Evolutionary conservation across 2,888 invertebrate genomes (phyloP).

Genomic region (Rhyacophila evoluta): DNA sequence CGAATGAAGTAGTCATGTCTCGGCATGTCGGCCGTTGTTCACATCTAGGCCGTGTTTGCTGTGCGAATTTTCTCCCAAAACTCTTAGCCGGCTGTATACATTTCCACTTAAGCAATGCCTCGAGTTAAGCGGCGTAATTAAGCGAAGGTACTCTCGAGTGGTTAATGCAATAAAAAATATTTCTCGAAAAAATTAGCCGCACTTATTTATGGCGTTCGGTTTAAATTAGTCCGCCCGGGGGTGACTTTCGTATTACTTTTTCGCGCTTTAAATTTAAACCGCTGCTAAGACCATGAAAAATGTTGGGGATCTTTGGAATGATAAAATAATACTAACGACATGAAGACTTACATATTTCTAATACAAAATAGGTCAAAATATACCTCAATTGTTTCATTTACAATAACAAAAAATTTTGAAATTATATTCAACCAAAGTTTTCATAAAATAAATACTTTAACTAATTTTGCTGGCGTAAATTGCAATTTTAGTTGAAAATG

Average conservation of each 20-base stretch:
- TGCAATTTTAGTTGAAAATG: too few relatives aligned
- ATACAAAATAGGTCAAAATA: too few relatives aligned
- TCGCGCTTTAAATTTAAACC: background rate
- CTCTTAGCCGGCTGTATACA: conserved; percentile 8
- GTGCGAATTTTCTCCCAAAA: conserved; percentile 1
- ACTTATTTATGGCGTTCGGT: background rate
- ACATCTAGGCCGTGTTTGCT: conserved; percentile 4
- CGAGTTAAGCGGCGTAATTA: background rate
- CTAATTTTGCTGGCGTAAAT: too few relatives aligned
- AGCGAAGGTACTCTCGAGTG: background rate
- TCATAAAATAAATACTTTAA: too few relatives aligned
- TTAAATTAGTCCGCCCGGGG: background rate
- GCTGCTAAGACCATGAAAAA: too few relatives aligned
- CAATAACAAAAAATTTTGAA: too few relatives aligned
- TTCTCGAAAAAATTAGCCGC: background rate
- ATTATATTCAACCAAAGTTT: too few relatives aligned
- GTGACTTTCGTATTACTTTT: background rate
- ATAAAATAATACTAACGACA: too few relatives aligned
- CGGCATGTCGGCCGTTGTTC: background rate
- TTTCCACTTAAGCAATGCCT: conserved; percentile 1
- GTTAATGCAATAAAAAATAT: background rate
- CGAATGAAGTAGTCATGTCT: background rate
- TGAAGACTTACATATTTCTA: too few relatives aligned
- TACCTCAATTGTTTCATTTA: too few relatives aligned
- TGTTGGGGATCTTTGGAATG: background rate